phyloP scores from a whole-genome alignment of 2,113 vertebrate species.

The Corvus hawaiiensis region DNA sequence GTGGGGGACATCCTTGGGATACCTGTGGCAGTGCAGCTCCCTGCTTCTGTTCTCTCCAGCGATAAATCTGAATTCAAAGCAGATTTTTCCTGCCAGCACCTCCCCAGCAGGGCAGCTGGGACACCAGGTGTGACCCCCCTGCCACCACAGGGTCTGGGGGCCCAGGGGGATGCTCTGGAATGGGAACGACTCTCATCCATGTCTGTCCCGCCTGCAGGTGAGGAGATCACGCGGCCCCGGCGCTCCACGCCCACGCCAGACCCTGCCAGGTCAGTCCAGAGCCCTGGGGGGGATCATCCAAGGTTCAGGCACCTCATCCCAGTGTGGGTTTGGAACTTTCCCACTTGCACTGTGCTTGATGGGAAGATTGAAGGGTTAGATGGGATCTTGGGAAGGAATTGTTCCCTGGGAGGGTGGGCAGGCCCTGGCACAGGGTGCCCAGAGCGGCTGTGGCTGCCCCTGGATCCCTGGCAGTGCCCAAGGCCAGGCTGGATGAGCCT shows the following conservation, averaged over 20 bases:
- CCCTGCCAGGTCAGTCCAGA: slow-evolving; percentile 77
- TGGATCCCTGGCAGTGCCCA: not conserved
- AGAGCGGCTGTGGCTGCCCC: not conserved
- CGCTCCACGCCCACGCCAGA: slow-evolving; percentile 86
- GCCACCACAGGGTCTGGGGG: not conserved
- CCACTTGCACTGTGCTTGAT: rapidly evolving
- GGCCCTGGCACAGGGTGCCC: not conserved
- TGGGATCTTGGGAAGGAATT: not conserved
- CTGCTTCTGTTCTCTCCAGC: rapidly evolving
- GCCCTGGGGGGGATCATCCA: rapidly evolving
- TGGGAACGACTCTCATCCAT: rapidly evolving
- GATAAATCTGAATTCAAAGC: not conserved
- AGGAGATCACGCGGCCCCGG: slow-evolving; percentile 91
- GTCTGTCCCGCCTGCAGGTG: slow-evolving; percentile 71
- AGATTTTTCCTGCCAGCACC: not conserved
- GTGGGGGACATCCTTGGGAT: not conserved
- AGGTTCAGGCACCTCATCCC: rapidly evolving
- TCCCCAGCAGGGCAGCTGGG: not conserved
- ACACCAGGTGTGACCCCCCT: not conserved
- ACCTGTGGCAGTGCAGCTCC: rapidly evolving
- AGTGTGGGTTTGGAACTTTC: rapidly evolving
- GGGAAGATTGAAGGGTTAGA: not conserved
- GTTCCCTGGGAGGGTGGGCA: not conserved
- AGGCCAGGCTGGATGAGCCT: not conserved
- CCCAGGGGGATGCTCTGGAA: rapidly evolving